Percentiles rank a stretch among this genome's conserved stretches.
phyloP scores from a whole-genome alignment of 2,113 vertebrate genomes.

The Columba janthina region DNA sequence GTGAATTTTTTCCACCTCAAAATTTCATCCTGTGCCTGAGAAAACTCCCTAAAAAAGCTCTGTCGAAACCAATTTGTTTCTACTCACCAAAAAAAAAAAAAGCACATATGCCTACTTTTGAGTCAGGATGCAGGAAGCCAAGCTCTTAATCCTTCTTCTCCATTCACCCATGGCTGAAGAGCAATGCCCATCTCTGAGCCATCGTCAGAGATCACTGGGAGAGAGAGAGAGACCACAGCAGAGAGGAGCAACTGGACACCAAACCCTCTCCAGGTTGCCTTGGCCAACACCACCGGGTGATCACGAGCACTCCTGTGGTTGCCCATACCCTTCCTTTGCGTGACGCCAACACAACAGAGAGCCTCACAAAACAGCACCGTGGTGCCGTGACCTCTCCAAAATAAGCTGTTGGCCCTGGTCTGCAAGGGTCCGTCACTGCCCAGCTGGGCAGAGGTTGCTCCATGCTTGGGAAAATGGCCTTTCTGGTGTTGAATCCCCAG shows the following conservation, averaged over 20 bases:
- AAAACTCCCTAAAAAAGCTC: constrained; percentile 68
- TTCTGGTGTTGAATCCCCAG: neutral
- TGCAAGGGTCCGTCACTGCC: neutral
- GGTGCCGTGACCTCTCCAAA: neutral
- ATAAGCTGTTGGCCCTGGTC: neutral
- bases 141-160: neutral
- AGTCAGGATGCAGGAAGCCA: constrained; percentile 18
- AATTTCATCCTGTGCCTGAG: constrained; percentile 66
- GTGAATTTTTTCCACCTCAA: constrained; percentile 47
- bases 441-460: neutral
- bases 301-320: accelerated
- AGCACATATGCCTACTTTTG: constrained; percentile 52
- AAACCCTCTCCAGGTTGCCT: neutral
- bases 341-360: neutral
- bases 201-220: neutral
- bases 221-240: neutral
- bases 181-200: neutral
- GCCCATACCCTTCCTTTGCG: neutral
- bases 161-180: neutral
- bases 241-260: neutral
- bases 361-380: neutral
- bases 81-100: constrained; percentile 23
- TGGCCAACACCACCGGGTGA: accelerated
- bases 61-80: constrained; percentile 13
- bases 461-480: neutral